These are phyloP conservation scores for Tinamus guttatus DNA, from an alignment of 2,113 vertebrate species.

Conservation along the genomic window DNA sequence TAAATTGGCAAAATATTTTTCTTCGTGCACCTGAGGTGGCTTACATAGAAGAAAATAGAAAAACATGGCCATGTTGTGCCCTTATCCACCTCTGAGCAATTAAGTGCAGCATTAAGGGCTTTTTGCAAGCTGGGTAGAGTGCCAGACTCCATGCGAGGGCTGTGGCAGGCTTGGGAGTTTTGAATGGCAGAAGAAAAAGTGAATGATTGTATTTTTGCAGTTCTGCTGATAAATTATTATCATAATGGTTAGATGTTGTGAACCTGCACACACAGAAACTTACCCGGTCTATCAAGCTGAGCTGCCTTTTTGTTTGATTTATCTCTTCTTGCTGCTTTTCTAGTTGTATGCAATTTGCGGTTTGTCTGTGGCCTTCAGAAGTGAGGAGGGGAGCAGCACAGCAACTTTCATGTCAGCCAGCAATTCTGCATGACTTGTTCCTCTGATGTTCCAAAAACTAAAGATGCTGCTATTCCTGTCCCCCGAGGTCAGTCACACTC, in stretches of 20 bases:
- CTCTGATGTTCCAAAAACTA: not conserved
- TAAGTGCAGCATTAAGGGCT: rapidly evolving
- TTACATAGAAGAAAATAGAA: not conserved
- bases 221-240: not conserved
- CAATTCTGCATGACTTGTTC: rapidly evolving
- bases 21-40: not conserved
- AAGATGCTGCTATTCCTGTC: rapidly evolving
- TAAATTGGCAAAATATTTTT: not conserved
- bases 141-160: not conserved
- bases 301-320: conserved; percentile 30
- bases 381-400: not conserved
- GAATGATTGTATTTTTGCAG: not conserved
- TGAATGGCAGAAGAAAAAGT: not conserved
- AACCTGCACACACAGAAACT: not conserved
- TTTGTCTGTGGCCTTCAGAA: not conserved
- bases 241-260: not conserved
- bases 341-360: not conserved
- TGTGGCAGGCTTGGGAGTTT: not conserved
- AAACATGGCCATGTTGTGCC: not conserved
- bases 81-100: not conserved
- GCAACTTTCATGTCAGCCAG: not conserved
- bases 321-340: not conserved
- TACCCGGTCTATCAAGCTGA: conserved; percentile 24
- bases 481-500: rapidly evolving
- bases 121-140: not conserved